These are phyloP conservation scores for Neuroscelio doddi DNA, from an alignment of 2,888 invertebrate genomes.

Conservation along the genomic window DNA sequence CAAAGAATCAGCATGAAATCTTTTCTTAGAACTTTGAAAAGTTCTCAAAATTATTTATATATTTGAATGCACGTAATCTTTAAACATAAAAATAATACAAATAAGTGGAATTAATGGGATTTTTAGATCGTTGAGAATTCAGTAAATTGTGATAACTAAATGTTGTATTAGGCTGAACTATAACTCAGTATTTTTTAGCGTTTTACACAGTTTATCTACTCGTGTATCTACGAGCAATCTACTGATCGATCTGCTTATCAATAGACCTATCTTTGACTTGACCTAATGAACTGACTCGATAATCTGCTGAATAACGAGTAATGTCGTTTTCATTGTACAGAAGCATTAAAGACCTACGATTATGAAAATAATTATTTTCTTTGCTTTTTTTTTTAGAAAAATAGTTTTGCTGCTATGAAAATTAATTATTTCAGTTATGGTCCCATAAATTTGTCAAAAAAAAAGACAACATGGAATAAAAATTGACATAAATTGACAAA, in stretches of 20 bases:
- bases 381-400: too few relatives aligned
- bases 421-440: too few relatives aligned
- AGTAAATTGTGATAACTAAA: slow-evolving; percentile 8
- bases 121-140: slow-evolving; percentile 12
- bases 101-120: too few relatives aligned
- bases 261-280: slow-evolving; percentile 39
- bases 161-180: slow-evolving; percentile 23
- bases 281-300: slow-evolving; percentile 41
- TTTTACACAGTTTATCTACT: slow-evolving; percentile 21
- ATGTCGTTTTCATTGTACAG: slow-evolving; percentile 35
- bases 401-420: too few relatives aligned
- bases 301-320: slow-evolving; percentile 36
- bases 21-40: too few relatives aligned
- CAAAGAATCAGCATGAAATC: too few relatives aligned
- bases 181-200: slow-evolving; percentile 25
- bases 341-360: slow-evolving; percentile 16
- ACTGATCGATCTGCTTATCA: slow-evolving; percentile 41
- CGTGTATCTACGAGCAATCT: slow-evolving; percentile 41
- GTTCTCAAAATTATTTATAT: too few relatives aligned
- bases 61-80: too few relatives aligned
- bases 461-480: too few relatives aligned
- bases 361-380: slow-evolving; percentile 8
- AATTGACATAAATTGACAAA: too few relatives aligned
- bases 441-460: too few relatives aligned
- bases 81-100: too few relatives aligned